Evolutionary conservation across 2,113 vertebrate genomes (phyloP).

Genomic region (Macrotis lagotis): DNA sequence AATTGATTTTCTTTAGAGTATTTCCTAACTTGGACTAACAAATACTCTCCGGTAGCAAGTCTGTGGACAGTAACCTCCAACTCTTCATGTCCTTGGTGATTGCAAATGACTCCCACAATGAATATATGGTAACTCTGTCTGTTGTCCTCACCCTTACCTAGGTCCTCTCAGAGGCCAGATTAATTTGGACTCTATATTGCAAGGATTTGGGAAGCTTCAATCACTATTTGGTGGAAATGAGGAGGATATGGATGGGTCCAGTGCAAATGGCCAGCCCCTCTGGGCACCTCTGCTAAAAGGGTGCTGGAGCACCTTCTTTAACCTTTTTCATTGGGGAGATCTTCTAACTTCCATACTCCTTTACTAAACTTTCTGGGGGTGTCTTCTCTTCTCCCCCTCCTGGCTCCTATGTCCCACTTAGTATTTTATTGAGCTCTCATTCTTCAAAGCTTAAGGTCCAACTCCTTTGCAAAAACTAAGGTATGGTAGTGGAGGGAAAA

Average conservation of each 20-base stretch:
- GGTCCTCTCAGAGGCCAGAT: neutral
- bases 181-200: neutral
- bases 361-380: neutral
- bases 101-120: neutral
- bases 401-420: neutral
- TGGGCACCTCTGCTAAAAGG: neutral
- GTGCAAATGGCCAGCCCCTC: neutral
- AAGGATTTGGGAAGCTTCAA: neutral
- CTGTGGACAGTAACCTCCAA: neutral
- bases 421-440: neutral
- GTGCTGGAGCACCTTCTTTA: neutral
- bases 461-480: neutral
- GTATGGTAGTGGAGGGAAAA: too few relatives aligned
- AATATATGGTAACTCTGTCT: neutral
- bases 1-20: neutral
- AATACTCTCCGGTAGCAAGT: neutral
- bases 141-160: neutral
- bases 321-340: neutral
- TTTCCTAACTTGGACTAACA: neutral
- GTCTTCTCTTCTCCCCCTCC: neutral
- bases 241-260: neutral
- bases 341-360: neutral
- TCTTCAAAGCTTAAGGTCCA: neutral
- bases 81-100: neutral
- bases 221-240: neutral